Percentiles rank a stretch among this genome's conserved stretches.
Evolutionary conservation across 2,113 vertebrate species (phyloP).

Genomic region (Oxygymnocypris stewartii): DNA sequence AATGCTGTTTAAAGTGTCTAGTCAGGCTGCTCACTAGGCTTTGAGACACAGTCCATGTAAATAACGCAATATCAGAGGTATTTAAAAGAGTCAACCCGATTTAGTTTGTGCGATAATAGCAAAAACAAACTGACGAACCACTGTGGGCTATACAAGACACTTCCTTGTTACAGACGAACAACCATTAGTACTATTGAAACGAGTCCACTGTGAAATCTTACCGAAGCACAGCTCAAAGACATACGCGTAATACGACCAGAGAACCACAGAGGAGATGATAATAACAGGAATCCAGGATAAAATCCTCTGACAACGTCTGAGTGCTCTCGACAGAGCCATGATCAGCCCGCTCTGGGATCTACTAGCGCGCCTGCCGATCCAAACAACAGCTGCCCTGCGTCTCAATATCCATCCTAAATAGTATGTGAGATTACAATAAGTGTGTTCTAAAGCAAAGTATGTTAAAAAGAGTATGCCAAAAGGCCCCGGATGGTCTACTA

Average conservation of each 20-base stretch:
- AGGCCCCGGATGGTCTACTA: too few relatives aligned
- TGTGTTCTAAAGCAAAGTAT: too few relatives aligned
- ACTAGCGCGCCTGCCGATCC: conserved; percentile 58
- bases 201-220: conserved; percentile 67
- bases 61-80: not conserved
- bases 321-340: conserved; percentile 87
- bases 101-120: not conserved
- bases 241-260: conserved; percentile 96
- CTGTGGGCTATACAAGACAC: not conserved
- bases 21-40: too few relatives aligned
- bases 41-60: not conserved
- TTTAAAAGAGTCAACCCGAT: not conserved
- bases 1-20: not conserved
- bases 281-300: conserved; percentile 91
- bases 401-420: too few relatives aligned
- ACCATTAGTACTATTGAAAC: not conserved
- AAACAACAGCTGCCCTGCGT: not conserved
- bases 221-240: conserved; percentile 91
- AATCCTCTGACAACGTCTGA: conserved; percentile 86
- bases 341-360: conserved; percentile 66
- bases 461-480: too few relatives aligned
- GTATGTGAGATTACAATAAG: too few relatives aligned
- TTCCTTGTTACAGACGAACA: not conserved
- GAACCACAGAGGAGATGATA: conserved; percentile 84
- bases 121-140: not conserved